These are phyloP conservation scores for Zoanthus sociatus DNA, from an alignment of 92 coral and sea anemone genomes.

Conservation along the genomic window DNA sequence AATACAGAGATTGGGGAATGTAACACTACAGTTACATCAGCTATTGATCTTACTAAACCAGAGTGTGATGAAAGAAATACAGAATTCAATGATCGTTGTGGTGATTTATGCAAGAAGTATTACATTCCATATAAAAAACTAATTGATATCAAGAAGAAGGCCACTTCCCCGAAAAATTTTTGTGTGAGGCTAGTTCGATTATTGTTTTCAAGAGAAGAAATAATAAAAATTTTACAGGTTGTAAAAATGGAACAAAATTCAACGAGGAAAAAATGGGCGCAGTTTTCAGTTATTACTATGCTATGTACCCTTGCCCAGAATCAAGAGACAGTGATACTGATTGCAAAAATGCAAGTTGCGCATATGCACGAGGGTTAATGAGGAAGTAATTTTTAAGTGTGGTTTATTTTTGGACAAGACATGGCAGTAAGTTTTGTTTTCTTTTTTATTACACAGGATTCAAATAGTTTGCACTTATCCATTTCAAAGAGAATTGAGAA, in stretches of 20 bases:
- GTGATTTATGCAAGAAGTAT: not conserved
- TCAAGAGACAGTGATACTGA: not conserved
- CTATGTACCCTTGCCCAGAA: not conserved
- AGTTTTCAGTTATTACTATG: not conserved
- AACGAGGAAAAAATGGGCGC: not conserved
- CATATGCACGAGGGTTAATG: not conserved
- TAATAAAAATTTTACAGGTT: constrained; percentile 17
- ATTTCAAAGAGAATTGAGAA: not conserved
- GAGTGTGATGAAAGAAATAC: too few relatives aligned
- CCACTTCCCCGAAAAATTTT: constrained; percentile 1
- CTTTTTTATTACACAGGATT: not conserved
- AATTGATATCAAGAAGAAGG: not conserved
- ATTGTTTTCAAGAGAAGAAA: not conserved
- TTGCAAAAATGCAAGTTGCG: not conserved
- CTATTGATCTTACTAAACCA: too few relatives aligned
- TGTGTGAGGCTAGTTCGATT: constrained; percentile 8
- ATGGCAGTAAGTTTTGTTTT: not conserved
- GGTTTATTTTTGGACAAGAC: not conserved
- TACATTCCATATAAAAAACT: not conserved
- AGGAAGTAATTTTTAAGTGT: not conserved
- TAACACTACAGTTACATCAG: too few relatives aligned
- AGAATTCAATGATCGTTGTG: not conserved
- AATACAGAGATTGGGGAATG: too few relatives aligned
- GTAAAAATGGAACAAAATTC: not conserved
- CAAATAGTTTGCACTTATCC: not conserved